Base-by-base conservation (phyloP, 1,140 invertebrate genomes). In the Orchestia grillus region DNA sequence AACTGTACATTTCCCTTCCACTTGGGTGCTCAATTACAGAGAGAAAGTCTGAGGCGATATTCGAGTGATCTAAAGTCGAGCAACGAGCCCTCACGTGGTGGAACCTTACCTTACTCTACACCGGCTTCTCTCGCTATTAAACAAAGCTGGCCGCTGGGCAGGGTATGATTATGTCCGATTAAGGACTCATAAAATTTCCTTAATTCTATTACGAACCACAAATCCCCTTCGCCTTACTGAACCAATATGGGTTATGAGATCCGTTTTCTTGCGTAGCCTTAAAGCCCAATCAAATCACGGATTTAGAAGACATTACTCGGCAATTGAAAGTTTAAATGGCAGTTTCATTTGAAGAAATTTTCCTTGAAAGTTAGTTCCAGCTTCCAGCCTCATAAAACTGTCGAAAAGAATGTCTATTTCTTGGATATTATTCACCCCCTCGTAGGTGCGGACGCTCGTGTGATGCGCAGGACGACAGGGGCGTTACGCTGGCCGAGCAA, bases 171-270 rank as follows among this genome's bases (percentile, higher is more conserved):
- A 90, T 44, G 88, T 90, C 36, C 3, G 8, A 90, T 90, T 42
- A 90, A 36, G n/a, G 87, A 44, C 41, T 19, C n/a, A 90, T 90
- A 90, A 90, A 90, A 90, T 90, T 42, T 90, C 87, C 87, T 90
- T 90, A 90, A 90, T 90, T 90, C 88, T 42, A 90, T 90, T 11
- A 43, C 28, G 3, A 15, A 41, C 8, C 88, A 90, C 62, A 77
- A 77, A 77, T 77, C 62, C 62, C 11, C 15, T 36, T 36, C 19
- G 62, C 62, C 15, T 15, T 77, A 77, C 62, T 77, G 62, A 77
- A 15, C 62, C 62, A 77, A 36, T 36, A 15, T 77, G 28, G 62
- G 62, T 77, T 77, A 77, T 77, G 62, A 77, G 62, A 77, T 77
- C 62, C 62, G 1, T 36, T 77, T 77, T 19, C 62, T 77, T 77